Evolutionary conservation across 2,797 vertebrate genomes (phyloP).

Genomic region (Paramormyrops hopkinsi): DNA sequence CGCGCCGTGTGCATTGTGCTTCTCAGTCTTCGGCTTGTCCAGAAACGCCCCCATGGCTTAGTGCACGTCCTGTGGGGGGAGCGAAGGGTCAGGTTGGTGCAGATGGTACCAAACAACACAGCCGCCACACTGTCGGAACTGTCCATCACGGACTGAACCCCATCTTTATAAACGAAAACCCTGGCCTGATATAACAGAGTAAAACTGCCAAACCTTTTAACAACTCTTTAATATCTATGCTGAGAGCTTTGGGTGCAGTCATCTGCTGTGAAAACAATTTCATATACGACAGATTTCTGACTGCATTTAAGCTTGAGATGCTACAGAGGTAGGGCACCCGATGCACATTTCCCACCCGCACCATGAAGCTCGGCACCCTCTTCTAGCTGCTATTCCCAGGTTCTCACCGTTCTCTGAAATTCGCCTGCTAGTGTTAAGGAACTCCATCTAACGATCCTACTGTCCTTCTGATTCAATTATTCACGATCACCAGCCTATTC

Average conservation of each 20-base stretch:
- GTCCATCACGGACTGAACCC: neutral
- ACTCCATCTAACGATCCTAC: neutral
- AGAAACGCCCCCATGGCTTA: constrained; percentile 97
- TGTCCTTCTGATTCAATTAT: neutral
- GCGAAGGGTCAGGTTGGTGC: neutral
- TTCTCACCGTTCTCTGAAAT: neutral
- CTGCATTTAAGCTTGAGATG: neutral
- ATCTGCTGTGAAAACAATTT: neutral
- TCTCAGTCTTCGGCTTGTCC: constrained; percentile 99
- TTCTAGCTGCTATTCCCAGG: neutral
- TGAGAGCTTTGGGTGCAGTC: neutral
- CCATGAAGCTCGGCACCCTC: neutral
- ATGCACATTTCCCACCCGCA: neutral
- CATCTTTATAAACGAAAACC: neutral
- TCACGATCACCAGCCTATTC: neutral
- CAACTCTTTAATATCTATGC: neutral
- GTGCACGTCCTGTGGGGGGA: constrained; percentile 54
- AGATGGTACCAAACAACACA: neutral
- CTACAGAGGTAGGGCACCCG: neutral
- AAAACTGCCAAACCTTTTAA: neutral
- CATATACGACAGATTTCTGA: neutral
- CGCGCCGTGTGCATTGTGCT: constrained; percentile 86
- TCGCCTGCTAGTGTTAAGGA: neutral
- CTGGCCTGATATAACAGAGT: neutral
- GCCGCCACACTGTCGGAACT: neutral